Evolutionary conservation across 2,888 invertebrate species (phyloP).

Genomic region (Cosmorhoe ocellata): DNA sequence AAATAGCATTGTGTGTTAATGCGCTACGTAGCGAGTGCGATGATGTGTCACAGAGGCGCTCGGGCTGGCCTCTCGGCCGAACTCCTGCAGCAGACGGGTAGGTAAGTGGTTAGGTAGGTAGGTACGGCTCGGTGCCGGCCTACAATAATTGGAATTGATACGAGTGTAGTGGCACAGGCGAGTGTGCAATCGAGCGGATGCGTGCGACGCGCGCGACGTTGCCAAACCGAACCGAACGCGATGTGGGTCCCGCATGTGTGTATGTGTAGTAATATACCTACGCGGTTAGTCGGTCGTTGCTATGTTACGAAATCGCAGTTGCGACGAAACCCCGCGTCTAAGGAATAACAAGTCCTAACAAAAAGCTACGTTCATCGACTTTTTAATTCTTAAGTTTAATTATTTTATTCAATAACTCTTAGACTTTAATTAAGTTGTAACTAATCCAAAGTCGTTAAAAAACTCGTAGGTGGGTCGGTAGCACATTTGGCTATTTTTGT

Average conservation of each 20-base stretch:
- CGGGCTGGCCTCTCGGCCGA: conserved; percentile 43
- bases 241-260: conserved; percentile 49
- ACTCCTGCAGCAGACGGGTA: conserved; percentile 56
- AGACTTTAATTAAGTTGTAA: too few species aligned
- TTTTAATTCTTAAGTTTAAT: background rate
- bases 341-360: too few species aligned
- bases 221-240: conserved; percentile 52
- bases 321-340: too few species aligned
- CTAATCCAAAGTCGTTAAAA: too few species aligned
- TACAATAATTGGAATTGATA: conserved; percentile 48
- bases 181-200: conserved; percentile 47
- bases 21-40: conserved; percentile 64
- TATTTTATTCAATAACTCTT: too few species aligned
- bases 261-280: conserved; percentile 20
- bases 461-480: too few species aligned
- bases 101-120: conserved; percentile 40
- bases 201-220: conserved; percentile 51
- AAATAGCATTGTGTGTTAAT: conserved; percentile 76
- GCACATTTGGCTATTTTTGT: background rate
- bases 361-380: too few species aligned
- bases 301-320: conserved; percentile 50
- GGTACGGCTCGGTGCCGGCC: too few species aligned
- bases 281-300: conserved; percentile 45
- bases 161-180: conserved; percentile 49
- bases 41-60: conserved; percentile 67